Base-by-base conservation (phyloP, 2,888 invertebrate genomes). In the Zele albiditarsus region DNA sequence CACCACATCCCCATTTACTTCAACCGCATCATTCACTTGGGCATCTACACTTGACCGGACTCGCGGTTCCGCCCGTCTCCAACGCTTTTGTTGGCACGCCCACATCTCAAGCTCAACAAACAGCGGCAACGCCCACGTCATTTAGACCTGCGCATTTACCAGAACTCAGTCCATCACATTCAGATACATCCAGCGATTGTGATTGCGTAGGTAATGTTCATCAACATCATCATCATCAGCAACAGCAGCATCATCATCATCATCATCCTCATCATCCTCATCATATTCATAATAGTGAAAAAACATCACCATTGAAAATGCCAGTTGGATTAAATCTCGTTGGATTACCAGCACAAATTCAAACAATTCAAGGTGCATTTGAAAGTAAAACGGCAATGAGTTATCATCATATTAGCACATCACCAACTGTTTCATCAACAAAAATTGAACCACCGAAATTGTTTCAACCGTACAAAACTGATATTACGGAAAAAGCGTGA, bases 401-500 rank as follows among this genome's bases (percentile, higher is more conserved):
- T 82, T 89, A 67, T 84, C 88, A 78, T 87, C 84, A 86, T 8
- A 80, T 89, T 3, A 79, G 89, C 33, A 88, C 74, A 71, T 4
- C 81, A 0, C 68, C 75, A 2, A 73, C 68, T 25, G n/a, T 76
- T n/a, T 68, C 79, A 69, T 79, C 81, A 38, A 83, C 83, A 75
- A 84, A 89, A 83, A 82, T 90, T 81, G 84, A 86, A n/a, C 85
- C 84, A 28, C 94, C 94, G 0, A 94, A 94, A 85, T 90, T 95
- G 28, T 95, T 95, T 86, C 94, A 95, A 86, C 95, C 95, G 0
- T 95, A 95, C 90, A 95, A 95, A 84, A 91, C 91, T 67, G 93
- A 93, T 68, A 83, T 87, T 38, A 42, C 83, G 8, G 87, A 88
- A 57, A 86, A 85, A 53, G 85, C 84, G 75, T 88, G 85, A 81